Evolutionary conservation across 2,797 vertebrate genomes (phyloP).

Genomic region (Poecilia gillii): DNA sequence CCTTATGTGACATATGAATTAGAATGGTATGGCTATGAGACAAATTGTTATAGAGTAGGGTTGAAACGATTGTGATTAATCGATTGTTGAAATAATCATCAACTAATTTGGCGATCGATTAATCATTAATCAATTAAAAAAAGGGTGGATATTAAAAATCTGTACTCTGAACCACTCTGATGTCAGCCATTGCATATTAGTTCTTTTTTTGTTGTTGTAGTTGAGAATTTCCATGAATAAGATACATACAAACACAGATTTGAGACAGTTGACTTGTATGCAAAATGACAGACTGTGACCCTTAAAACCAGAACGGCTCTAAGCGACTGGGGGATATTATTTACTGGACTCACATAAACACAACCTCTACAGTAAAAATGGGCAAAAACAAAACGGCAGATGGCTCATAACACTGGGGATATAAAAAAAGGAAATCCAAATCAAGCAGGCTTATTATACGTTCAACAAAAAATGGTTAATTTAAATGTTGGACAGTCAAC

Average conservation of each 20-base stretch:
- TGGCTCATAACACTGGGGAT: background rate
- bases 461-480: background rate
- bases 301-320: background rate
- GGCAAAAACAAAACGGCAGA: background rate
- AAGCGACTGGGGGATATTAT: background rate
- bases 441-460: background rate
- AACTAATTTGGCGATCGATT: too few relatives aligned
- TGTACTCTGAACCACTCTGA: background rate
- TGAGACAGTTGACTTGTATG: background rate
- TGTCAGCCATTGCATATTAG: background rate
- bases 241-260: background rate
- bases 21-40: background rate
- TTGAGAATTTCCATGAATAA: background rate
- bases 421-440: background rate
- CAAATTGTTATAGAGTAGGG: background rate
- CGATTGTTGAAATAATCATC: too few relatives aligned
- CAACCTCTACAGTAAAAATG: background rate
- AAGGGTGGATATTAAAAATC: background rate
- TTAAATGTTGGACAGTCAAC: background rate
- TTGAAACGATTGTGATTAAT: too few relatives aligned
- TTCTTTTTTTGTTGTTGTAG: background rate
- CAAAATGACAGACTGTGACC: background rate
- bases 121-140: too few relatives aligned
- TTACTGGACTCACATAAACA: background rate
- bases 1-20: background rate